Evolutionary conservation across 2,797 vertebrate genomes (phyloP), one percentile per base, ranked within the genome.

Genomic region (Cephalopachus bancanus): DNA sequence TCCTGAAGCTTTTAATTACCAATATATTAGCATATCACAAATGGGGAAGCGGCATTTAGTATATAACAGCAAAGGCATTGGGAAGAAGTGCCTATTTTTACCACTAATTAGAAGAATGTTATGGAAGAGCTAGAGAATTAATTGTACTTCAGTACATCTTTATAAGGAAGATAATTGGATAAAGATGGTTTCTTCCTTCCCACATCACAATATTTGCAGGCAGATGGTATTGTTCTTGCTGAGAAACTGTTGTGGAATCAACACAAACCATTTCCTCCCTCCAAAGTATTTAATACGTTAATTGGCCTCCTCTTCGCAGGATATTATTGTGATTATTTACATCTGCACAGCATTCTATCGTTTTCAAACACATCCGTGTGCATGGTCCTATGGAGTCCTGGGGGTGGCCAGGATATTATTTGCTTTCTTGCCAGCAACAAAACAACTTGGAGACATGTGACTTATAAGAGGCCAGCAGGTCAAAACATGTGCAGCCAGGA

Each of bases 1-100:
- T 65, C 90, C 10, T 69, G 86, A 91, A 93, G 94, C 87, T 98
- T 96, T 98, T 98, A 98, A 98, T 98, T 98, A 98, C 71, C 80
- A 89, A 72, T 0, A 2, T 92, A 96, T 98, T 97, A 98, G 91
- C 96, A 97, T 97, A 93, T 95, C 97, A 80, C 22, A 53, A 97
- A 71, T n/a, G 78, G n/a, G 59, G 95, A 76, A 96, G 94, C 88
- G 74, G 90, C 55, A 0, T 62, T 85, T 88, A 26, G 22, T 88
- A 57, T 83, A 75, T 76, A 92, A 96, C 51, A 91, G 83, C 89
- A 7, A 87, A 83, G 51, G 94, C 96, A 5, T 81, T 26, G 65
- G 92, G 30, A 84, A 98, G 94, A 93, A 85, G 96, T 94, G 97
- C 92, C 97, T 98, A 95, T 97, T 98, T 97, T 98, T 97, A 94